phyloP scores from a whole-genome alignment of 2,113 vertebrate genomes.

The Falco punctatus region DNA sequence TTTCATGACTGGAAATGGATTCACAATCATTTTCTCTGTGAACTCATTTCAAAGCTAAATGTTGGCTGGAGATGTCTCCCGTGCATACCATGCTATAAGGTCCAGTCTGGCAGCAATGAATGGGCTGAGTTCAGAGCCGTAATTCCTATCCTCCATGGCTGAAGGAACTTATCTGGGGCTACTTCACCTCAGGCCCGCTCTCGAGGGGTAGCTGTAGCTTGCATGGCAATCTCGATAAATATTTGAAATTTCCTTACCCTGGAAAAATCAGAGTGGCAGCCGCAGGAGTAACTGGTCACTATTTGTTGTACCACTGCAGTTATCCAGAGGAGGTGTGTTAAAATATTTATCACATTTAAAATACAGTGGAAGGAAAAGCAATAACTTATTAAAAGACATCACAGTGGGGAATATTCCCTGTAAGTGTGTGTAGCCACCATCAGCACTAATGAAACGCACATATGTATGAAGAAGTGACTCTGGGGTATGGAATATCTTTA shows the following conservation, averaged over 20 bases:
- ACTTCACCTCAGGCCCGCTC: not conserved
- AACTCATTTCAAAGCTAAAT: not conserved
- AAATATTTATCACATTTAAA: constrained; percentile 44
- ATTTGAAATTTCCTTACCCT: not conserved
- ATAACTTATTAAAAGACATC: constrained; percentile 7
- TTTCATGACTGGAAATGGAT: not conserved
- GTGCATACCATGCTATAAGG: not conserved
- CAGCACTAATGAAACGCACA: not conserved
- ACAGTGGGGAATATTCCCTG: not conserved
- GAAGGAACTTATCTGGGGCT: not conserved
- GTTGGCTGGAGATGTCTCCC: not conserved
- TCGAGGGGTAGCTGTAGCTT: not conserved
- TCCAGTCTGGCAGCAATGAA: not conserved
- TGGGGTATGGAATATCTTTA: not conserved
- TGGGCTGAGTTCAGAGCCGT: not conserved
- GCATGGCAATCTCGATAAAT: not conserved
- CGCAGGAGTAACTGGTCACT: not conserved
- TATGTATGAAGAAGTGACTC: not conserved
- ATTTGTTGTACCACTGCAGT: not conserved
- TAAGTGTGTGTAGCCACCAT: not conserved
- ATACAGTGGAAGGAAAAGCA: constrained; percentile 13
- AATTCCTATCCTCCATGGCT: not conserved
- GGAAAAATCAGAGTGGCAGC: constrained; percentile 27
- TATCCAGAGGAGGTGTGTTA: not conserved
- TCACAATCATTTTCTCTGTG: not conserved